These are phyloP conservation scores for Drosophila neocordata DNA, from an alignment of 1,140 invertebrate genomes.

Conservation along the genomic window DNA sequence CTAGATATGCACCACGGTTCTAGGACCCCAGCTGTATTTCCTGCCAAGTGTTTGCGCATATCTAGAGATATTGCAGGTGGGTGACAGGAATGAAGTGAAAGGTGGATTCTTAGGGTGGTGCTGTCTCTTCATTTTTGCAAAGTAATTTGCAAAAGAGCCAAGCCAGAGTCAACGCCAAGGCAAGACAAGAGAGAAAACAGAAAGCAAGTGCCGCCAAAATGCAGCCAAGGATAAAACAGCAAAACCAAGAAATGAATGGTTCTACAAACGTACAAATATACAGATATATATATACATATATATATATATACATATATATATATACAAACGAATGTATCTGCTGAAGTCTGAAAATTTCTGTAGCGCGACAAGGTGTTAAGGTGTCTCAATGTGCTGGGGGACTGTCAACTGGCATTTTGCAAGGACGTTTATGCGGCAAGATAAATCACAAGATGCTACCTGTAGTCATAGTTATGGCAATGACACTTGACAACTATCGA, in stretches of 20 bases:
- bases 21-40: conserved; percentile 25
- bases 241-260: conserved; percentile 30
- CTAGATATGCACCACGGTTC: conserved; percentile 48
- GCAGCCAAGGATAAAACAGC: conserved; percentile 75
- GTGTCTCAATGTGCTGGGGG: conserved; percentile 45
- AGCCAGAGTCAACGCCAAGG: conserved; percentile 25
- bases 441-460: conserved; percentile 18
- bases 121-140: conserved; percentile 79
- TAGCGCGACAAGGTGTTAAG: conserved; percentile 69
- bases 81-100: not conserved
- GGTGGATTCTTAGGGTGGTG: conserved; percentile 6
- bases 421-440: conserved; percentile 21
- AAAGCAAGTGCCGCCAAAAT: conserved; percentile 79
- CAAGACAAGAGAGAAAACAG: conserved; percentile 33
- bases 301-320: conserved; percentile 13
- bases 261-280: conserved; percentile 37
- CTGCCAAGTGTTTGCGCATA: conserved; percentile 51
- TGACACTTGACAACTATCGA: too few species aligned
- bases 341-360: conserved; percentile 44
- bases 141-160: conserved; percentile 79
- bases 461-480: too few species aligned
- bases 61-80: conserved; percentile 37
- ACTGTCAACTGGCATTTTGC: conserved; percentile 50
- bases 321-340: conserved; percentile 24
- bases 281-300: conserved; percentile 16